These are phyloP conservation scores for Lysiphlebus fabarum DNA, from an alignment of 1,140 invertebrate species.

Conservation along the genomic window DNA sequence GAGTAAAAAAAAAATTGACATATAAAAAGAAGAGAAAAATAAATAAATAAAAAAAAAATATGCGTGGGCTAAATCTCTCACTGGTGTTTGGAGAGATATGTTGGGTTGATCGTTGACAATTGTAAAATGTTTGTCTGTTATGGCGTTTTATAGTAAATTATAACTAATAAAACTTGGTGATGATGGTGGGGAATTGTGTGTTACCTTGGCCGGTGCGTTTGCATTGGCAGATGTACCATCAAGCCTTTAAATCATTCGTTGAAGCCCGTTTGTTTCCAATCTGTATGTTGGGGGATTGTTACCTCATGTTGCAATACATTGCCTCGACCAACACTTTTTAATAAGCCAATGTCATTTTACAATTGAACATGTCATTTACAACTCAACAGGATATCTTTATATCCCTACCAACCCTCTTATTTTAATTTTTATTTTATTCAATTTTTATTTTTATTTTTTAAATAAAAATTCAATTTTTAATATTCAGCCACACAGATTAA, in stretches of 20 bases:
- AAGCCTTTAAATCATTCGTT: slow-evolving; percentile 50
- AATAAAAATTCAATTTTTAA: background rate
- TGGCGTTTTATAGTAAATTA: slow-evolving; percentile 58
- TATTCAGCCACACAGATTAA: slow-evolving; percentile 2
- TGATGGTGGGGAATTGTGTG: slow-evolving; percentile 38
- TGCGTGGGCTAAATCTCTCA: background rate
- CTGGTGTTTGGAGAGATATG: background rate
- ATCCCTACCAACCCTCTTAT: background rate
- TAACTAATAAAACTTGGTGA: slow-evolving; percentile 49
- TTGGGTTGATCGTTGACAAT: slow-evolving; percentile 25
- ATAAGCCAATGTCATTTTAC: slow-evolving; percentile 18
- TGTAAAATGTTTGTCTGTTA: slow-evolving; percentile 46
- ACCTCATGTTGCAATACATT: slow-evolving; percentile 9
- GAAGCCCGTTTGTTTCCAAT: no score
- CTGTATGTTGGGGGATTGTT: background rate
- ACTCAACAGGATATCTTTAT: background rate
- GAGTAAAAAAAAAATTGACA: no score
- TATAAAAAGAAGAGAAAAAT: no score
- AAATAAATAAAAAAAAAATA: background rate
- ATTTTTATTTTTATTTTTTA: slow-evolving; percentile 12
- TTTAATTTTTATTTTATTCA: background rate
- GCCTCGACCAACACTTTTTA: slow-evolving; percentile 22
- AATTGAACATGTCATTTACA: slow-evolving; percentile 35
- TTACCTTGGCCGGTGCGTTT: slow-evolving; percentile 54
- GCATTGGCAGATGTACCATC: slow-evolving; percentile 55